Base-by-base conservation (phyloP, 2,113 vertebrate species). In the Mellivora capensis region DNA sequence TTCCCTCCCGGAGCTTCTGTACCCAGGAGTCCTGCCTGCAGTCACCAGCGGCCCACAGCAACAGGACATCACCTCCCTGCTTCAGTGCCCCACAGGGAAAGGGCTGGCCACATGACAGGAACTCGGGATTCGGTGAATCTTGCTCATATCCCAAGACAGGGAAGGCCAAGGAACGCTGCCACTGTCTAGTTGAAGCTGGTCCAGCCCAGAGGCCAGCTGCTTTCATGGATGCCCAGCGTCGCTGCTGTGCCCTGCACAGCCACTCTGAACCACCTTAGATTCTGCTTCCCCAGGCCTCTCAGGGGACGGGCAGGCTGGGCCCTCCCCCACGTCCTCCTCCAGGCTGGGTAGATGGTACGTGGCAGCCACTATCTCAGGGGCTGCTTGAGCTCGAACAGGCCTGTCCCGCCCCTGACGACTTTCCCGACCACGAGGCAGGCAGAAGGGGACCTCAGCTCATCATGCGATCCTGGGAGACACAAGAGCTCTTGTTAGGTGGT, bases 331-430 rank as follows among this genome's bases (percentile, higher is more conserved):
- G 59, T 76, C 37, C 17, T 80, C 91, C 34, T 85, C 62, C 14
- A 12, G 71, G 83, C 57, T 0, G 18, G 69, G 93, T 17, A 79
- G 69, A 67, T 0, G 4, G 37, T 7, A 57, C 4, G 0, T 0
- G 3, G n/a, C 2, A 3, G 69, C 25, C 3, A 0, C 91, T 99
- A 99, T 61, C 98, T 98, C 91, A 99, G 98, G 5, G 99, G 99
- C 76, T 99, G 99, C 91, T 99, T 99, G 87, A 99, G 99, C 52
- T 99, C 99, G 96, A 99, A 99, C 81, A 99, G 98, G 47, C 99
- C 99, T 0, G 99, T 99, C 69, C 99, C 99, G 57, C 99, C 99
- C 98, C 98, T 99, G 64, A 99, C 99, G 1, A 99, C 99, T 90
- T 99, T 99, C 18, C 99, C 99, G 0, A 99, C 99, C 82, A 99